Base-by-base conservation (phyloP, 2,888 invertebrate species). In the Habrosyne pyritoides region DNA sequence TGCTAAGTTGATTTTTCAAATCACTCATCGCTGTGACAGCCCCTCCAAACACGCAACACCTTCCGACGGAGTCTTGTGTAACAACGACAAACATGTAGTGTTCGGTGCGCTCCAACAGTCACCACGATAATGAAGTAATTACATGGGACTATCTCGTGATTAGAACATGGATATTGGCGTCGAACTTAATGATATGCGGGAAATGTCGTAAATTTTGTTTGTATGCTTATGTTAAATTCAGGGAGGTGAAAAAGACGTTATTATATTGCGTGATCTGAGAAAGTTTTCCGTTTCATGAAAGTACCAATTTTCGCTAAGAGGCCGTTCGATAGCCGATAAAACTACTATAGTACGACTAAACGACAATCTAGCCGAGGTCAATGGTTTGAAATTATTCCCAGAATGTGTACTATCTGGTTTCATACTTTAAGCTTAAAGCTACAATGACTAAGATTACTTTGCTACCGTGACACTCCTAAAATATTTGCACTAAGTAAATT, bases 391-490 rank as follows among this genome's bases (percentile, higher is more conserved):
- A 42, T 56, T 28, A 63, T 51, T 57, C 56, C 52, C 48, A 47
- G 57, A 56, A 56, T 53, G 59, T 58, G 50, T 55, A 53, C 59
- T 28, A 54, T 59, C 47, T 59, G 2, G 12, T 22, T 48, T n/a
- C 1, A n/a, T n/a, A 30, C 12, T 3, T 30, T 30, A 30, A 12
- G 18, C 14, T 36, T 14, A 42, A 42, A 33, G 18, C 2, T 42
- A 42, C 42, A 36, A 6, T 36, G 14, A 36, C 36, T 36, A 36
- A 14, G 36, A 36, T 36, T 14, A 14, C 14, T 42, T 42, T 6
- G 6, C 14, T 52, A 50, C 58, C 54, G 62, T 71, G 70, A 59
- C 72, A 66, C 71, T 67, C 70, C 75, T 75, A 67, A 71, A 74
- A 68, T 70, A 71, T 73, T 73, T 69, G 64, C 64, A 61, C 57